These are phyloP conservation scores for Cactoblastis cactorum DNA, from an alignment of 2,888 invertebrate genomes.

Conservation along the genomic window DNA sequence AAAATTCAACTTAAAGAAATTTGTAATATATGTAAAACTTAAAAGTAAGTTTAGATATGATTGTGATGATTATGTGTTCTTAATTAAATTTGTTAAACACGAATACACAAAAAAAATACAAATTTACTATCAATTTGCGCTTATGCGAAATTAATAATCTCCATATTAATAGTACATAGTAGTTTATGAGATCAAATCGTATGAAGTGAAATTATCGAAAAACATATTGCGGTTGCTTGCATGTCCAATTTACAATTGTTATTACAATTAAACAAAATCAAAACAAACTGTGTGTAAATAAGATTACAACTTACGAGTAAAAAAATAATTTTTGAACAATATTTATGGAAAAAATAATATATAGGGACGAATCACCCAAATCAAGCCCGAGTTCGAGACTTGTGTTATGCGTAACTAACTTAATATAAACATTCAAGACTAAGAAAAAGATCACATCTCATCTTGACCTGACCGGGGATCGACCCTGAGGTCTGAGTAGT, in stretches of 20 bases:
- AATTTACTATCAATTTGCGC: constrained; percentile 5
- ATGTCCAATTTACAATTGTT: not conserved
- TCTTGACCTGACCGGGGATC: too few species aligned
- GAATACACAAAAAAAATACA: constrained; percentile 15
- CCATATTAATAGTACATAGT: constrained; percentile 45
- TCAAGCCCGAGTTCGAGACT: too few species aligned
- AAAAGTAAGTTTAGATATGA: constrained; percentile 28
- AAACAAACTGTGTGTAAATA: too few species aligned
- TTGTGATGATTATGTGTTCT: constrained; percentile 43
- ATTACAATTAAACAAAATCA: too few species aligned
- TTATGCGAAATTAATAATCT: constrained; percentile 23
- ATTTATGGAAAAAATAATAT: too few species aligned
- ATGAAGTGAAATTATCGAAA: constrained; percentile 23
- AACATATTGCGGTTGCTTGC: not conserved
- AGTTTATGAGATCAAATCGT: constrained; percentile 60
- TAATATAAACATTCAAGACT: too few species aligned
- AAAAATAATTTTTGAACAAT: too few species aligned
- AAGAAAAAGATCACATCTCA: too few species aligned
- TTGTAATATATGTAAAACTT: constrained; percentile 38
- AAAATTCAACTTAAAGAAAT: constrained; percentile 56
- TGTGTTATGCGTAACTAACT: too few species aligned
- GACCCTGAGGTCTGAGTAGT: too few species aligned
- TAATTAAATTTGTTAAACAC: constrained; percentile 1
- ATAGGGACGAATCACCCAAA: too few species aligned
- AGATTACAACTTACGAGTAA: too few species aligned